Percentiles rank a stretch among this genome's conserved stretches.
phyloP scores from a whole-genome alignment of 2,888 invertebrate species.

The Leistus spinibarbis region DNA sequence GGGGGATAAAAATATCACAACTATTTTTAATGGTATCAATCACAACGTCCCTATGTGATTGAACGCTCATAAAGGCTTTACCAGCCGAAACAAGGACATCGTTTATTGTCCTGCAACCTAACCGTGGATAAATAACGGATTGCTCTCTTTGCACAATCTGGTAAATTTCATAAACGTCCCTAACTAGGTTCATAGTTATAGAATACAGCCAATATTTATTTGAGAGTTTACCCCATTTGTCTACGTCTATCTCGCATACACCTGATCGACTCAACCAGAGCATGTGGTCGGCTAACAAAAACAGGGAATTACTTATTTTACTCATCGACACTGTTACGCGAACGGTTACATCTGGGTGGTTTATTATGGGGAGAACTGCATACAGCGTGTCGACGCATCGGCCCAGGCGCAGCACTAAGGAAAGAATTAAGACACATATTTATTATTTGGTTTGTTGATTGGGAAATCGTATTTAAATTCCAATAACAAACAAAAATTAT shows the following conservation, averaged over 20 bases:
- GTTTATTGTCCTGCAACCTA: conserved; percentile 44
- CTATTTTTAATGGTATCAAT: conserved; percentile 85
- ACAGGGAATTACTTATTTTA: conserved; percentile 79
- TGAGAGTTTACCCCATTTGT: conserved; percentile 75
- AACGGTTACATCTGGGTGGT: conserved; percentile 73
- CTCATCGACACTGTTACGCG: conserved; percentile 76
- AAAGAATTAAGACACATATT: no score
- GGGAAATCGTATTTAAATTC: no score
- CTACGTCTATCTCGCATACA: conserved; percentile 68
- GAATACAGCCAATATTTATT: conserved; percentile 87
- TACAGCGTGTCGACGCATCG: conserved; percentile 83
- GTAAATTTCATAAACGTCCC: conserved; percentile 85
- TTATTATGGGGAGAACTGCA: conserved; percentile 71
- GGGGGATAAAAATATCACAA: conserved; percentile 86
- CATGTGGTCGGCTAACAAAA: conserved; percentile 83
- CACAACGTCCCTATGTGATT: conserved; percentile 68
- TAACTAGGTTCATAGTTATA: conserved; percentile 76
- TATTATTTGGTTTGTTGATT: no score
- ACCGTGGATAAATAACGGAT: conserved; percentile 44
- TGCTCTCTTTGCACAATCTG: conserved; percentile 64
- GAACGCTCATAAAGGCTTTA: conserved; percentile 49
- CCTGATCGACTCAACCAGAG: conserved; percentile 84
- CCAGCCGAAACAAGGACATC: conserved; percentile 44
- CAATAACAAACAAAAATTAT: no score
- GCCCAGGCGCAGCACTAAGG: conserved; percentile 81